phyloP scores from a whole-genome alignment of 2,888 invertebrate species.

The Polymixis flavicincta region DNA sequence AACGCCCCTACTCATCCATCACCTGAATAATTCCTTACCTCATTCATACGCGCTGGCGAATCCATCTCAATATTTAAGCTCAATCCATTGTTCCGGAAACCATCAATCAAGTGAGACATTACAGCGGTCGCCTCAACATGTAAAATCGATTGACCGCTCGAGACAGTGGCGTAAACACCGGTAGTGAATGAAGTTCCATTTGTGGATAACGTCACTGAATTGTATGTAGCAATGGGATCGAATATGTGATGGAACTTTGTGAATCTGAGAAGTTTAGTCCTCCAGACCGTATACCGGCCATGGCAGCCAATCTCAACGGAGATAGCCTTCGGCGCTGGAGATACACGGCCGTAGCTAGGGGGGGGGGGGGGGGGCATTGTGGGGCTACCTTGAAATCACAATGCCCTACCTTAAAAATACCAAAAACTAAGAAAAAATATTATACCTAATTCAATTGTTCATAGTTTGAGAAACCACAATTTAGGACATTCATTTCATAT shows the following conservation, averaged over 20 bases:
- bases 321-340: too few species aligned
- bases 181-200: conserved; percentile 70
- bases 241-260: conserved; percentile 17
- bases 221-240: conserved; percentile 27
- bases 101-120: conserved; percentile 75
- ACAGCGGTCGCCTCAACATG: conserved; percentile 64
- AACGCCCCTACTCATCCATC: conserved; percentile 81
- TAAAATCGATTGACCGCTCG: conserved; percentile 69
- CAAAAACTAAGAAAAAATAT: too few species aligned
- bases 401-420: too few species aligned
- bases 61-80: conserved; percentile 85
- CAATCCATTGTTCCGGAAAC: conserved; percentile 81
- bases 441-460: too few species aligned
- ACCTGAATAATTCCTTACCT: conserved; percentile 86
- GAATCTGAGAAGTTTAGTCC: neutral
- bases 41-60: conserved; percentile 85
- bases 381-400: too few species aligned
- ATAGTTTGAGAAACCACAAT: too few species aligned
- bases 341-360: too few species aligned
- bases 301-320: too few species aligned
- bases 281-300: too few species aligned
- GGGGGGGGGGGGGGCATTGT: too few species aligned
- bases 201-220: conserved; percentile 42
- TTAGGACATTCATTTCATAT: too few species aligned
- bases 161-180: conserved; percentile 60